A percentile compares a stretch with the other conserved stretches of the same genome.
Evolutionary conservation across 2,888 invertebrate genomes (phyloP).

Genomic region (Petrolisthes manimaculis): DNA sequence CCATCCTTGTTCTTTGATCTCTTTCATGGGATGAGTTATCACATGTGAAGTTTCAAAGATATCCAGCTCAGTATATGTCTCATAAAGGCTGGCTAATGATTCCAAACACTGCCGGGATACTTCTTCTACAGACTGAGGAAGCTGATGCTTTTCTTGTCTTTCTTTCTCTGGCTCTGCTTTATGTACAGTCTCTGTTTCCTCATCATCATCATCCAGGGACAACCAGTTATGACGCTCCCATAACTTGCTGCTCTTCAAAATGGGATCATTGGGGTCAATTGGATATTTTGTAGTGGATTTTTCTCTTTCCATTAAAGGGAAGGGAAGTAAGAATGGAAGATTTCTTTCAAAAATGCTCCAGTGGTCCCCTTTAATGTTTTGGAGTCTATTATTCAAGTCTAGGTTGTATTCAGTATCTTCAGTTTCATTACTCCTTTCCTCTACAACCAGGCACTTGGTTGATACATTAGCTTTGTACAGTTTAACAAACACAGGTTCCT

Average conservation of each 20-base stretch:
- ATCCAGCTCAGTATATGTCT: slow-evolving; percentile 43
- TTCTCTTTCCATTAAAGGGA: slow-evolving; percentile 26
- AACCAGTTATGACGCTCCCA: slow-evolving; percentile 58
- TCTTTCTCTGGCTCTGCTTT: slow-evolving; percentile 6
- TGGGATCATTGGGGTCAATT: slow-evolving; percentile 44
- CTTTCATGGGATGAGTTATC: background rate
- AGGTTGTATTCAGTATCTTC: background rate
- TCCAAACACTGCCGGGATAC: slow-evolving; percentile 23
- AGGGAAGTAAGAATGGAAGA: slow-evolving; percentile 47
- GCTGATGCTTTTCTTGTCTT: slow-evolving; percentile 11
- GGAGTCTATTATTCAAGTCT: background rate
- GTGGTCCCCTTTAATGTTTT: background rate
- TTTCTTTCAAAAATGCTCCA: slow-evolving; percentile 34
- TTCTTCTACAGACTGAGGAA: slow-evolving; percentile 29
- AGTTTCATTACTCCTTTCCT: background rate
- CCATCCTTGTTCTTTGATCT: slow-evolving; percentile 30
- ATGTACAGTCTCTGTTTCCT: slow-evolving; percentile 14
- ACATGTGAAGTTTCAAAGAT: slow-evolving; percentile 29
- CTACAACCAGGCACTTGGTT: background rate
- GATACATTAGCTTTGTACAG: slow-evolving; percentile 20
- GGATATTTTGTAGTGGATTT: slow-evolving; percentile 38
- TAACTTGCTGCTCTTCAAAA: slow-evolving; percentile 32
- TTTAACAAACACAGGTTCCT: background rate
- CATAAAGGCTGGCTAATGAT: slow-evolving; percentile 39
- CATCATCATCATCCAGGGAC: slow-evolving; percentile 41